Base-by-base conservation (phyloP, 2,113 vertebrate genomes). In the Peucedramus taeniatus region DNA sequence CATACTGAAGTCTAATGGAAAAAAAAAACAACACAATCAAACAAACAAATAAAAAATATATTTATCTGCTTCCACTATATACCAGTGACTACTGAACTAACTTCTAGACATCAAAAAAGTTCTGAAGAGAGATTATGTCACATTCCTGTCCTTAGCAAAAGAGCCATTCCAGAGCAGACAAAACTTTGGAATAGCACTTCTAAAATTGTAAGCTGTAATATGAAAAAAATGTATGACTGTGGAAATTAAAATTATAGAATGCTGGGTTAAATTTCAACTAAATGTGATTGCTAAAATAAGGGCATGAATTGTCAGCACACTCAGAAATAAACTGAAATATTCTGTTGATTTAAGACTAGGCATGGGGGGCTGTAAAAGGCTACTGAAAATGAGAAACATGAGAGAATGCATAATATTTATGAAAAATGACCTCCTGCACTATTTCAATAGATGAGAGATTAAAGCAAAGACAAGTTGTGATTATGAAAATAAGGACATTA, bases 401-500 rank as follows among this genome's bases (percentile, higher is more conserved):
- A 79, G 44, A 44, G 40, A 79, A 87, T 6, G 11, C 30, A 40
- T 37, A 90, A 61, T 78, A 85, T 85, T 93, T 91, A 59, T 57
- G 33, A 74, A 88, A 28, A 18, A 31, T 76, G 75, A 92, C n/a
- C 75, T 86, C 83, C 35, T 65, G 83, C 45, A 51, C 53, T 78
- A 26, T 53, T 83, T 82, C 79, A 82, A 79, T 13, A 91, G 37
- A 65, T 69, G 13, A 60, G 23, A 76, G 22, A 68, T 65, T 63
- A 83, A 83, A 77, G 27, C 42, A 86, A 72, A 94, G 35, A 59
- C 22, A 79, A 92, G 30, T 6, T 37, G 12, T 33, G 26, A 27
- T 88, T 93, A 92, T 77, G 53, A 83, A 96, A 96, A 95, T 72
- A 91, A 49, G 47, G 28, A 68, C 39, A 85, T 54, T 47, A 76